A percentile compares a stretch with the other conserved stretches of the same genome.
phyloP scores from a whole-genome alignment of 2,113 vertebrate genomes.

The Ochotona curzoniae region DNA sequence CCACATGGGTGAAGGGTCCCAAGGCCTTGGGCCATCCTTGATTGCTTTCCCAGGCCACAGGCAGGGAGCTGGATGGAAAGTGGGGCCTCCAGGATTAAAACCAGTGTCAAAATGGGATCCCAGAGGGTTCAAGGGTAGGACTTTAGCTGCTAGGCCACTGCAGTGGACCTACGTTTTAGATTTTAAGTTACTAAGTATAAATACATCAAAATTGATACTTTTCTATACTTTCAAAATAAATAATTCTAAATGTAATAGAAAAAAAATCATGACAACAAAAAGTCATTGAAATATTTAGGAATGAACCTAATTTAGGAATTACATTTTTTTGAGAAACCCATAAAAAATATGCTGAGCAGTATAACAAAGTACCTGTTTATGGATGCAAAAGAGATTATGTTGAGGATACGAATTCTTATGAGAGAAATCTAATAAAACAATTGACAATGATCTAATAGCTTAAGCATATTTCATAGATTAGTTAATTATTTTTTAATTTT shows the following conservation, averaged over 20 bases:
- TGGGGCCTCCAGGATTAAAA: too few species aligned
- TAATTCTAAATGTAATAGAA: background rate
- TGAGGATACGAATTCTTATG: conserved; percentile 25
- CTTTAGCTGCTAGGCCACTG: too few species aligned
- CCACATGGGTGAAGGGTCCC: too few species aligned
- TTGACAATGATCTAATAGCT: background rate
- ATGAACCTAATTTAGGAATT: background rate
- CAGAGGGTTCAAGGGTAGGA: too few species aligned
- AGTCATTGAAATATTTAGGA: background rate
- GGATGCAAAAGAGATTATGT: background rate
- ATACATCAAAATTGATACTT: conserved; percentile 9
- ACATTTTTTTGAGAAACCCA: conserved; percentile 36
- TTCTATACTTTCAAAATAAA: conserved; percentile 20
- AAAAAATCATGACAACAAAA: background rate
- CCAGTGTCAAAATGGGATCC: too few species aligned
- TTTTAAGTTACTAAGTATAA: background rate
- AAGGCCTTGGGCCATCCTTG: too few species aligned
- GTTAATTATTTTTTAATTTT: background rate
- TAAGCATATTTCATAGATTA: background rate
- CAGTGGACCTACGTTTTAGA: background rate
- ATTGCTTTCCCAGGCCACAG: too few species aligned
- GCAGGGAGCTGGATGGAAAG: too few species aligned
- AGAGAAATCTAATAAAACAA: conserved; percentile 50
- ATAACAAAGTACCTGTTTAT: conserved; percentile 20
- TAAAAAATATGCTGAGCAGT: conserved; percentile 12